A percentile compares a stretch with the other conserved stretches of the same genome.
These are phyloP conservation scores for Helicoverpa zea DNA, from an alignment of 1,140 invertebrate species.

Conservation along the genomic window DNA sequence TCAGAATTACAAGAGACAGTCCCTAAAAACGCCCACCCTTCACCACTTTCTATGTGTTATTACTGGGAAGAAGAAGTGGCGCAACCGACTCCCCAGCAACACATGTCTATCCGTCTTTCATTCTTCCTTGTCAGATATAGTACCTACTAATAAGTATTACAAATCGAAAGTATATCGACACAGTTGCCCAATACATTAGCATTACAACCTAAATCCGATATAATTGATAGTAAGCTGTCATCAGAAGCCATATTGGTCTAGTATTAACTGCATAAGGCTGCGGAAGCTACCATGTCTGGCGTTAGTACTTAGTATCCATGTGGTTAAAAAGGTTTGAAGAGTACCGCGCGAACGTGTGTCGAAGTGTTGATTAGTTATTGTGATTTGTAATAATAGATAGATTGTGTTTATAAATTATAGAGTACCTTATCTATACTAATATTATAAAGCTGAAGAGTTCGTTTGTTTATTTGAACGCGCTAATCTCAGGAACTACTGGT, in stretches of 20 bases:
- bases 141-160: not conserved
- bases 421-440: too few relatives aligned
- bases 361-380: not conserved
- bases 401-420: too few relatives aligned
- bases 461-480: too few relatives aligned
- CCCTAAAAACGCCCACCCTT: too few relatives aligned
- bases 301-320: too few relatives aligned
- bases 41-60: too few relatives aligned
- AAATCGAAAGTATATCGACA: conserved; percentile 7
- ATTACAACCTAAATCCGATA: not conserved
- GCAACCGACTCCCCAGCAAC: too few relatives aligned
- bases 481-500: too few relatives aligned
- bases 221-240: conserved; percentile 35
- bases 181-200: not conserved
- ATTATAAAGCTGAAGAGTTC: too few relatives aligned
- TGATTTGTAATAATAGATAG: too few relatives aligned
- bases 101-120: not conserved
- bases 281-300: not conserved
- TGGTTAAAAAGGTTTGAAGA: not conserved
- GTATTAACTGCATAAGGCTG: not conserved
- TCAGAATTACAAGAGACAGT: too few relatives aligned
- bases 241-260: not conserved
- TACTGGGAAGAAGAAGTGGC: too few relatives aligned
- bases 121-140: not conserved
- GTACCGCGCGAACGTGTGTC: not conserved